phyloP scores from a whole-genome alignment of 2,113 vertebrate species.

The Phyllostomus discolor region DNA sequence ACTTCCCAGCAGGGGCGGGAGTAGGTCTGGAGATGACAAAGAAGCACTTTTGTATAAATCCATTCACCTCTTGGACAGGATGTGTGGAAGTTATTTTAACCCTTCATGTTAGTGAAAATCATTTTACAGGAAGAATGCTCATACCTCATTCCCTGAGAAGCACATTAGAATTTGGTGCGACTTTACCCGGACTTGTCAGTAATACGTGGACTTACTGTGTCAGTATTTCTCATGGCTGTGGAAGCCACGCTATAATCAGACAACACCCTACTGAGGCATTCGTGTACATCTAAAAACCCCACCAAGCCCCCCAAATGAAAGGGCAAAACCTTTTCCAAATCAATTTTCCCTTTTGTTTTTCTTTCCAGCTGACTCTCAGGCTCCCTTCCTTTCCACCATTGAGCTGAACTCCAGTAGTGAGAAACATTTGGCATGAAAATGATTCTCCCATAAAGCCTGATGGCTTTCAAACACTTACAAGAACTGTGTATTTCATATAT shows the following conservation, averaged over 20 bases:
- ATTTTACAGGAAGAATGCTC: conserved; percentile 49
- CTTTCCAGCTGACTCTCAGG: not conserved
- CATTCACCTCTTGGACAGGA: conserved; percentile 33
- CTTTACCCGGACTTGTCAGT: not conserved
- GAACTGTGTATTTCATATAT: not conserved
- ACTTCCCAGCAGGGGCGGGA: conserved; percentile 25
- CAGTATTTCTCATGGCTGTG: conserved; percentile 2
- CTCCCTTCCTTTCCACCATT: conserved; percentile 20
- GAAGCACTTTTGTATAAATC: not conserved
- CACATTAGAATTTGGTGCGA: not conserved
- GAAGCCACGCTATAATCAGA: conserved; percentile 21
- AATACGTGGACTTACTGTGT: not conserved
- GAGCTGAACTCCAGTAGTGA: conserved; percentile 39
- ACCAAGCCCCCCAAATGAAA: not conserved
- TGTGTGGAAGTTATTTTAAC: conserved; percentile 41
- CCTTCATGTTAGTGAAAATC: conserved; percentile 29
- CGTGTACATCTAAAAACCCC: conserved; percentile 1
- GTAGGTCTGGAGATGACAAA: conserved; percentile 35
- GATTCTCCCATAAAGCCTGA: not conserved
- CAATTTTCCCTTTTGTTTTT: conserved; percentile 61
- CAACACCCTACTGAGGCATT: not conserved
- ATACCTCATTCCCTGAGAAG: not conserved
- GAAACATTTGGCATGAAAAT: conserved; percentile 57
- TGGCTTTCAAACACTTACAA: conserved; percentile 9
- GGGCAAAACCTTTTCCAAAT: conserved; percentile 47